Conservation (phyloP, 2,888 invertebrate genomes). For the Calephelis perditalis region DNA sequence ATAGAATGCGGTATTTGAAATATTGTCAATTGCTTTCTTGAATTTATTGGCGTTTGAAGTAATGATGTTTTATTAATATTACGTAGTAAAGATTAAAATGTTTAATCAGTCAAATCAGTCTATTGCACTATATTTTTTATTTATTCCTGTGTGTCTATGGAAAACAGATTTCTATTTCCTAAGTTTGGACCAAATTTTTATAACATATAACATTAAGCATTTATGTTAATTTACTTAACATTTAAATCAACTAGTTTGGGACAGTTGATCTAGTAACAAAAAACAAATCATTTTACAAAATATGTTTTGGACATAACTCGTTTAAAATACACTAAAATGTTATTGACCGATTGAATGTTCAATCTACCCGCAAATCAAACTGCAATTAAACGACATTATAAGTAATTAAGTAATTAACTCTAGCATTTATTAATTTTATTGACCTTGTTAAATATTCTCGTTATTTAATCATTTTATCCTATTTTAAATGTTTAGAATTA, state of each 20-base stretch:
- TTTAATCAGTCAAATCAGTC: neutral
- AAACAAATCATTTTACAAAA: too few species aligned
- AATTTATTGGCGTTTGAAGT: conserved; percentile 16
- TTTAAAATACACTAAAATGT: neutral
- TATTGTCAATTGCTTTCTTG: conserved; percentile 17
- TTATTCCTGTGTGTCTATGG: too few species aligned
- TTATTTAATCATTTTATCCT: neutral
- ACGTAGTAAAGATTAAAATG: neutral
- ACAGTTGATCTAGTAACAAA: too few species aligned
- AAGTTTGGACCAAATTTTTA: too few species aligned
- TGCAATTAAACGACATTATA: neutral
- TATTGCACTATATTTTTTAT: neutral
- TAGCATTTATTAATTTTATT: neutral
- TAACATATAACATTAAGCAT: too few species aligned
- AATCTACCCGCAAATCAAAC: neutral
- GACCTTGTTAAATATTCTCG: neutral
- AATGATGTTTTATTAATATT: neutral
- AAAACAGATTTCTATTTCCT: too few species aligned
- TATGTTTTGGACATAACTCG: too few species aligned
- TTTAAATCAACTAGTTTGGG: too few species aligned
- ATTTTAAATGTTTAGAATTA: neutral
- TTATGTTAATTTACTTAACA: too few species aligned
- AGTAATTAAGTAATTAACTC: neutral
- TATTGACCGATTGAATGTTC: neutral
- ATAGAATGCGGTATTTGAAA: conserved; percentile 10